phyloP scores from a whole-genome alignment of 2,113 vertebrate species.

The Trochalopteron elliotii region DNA sequence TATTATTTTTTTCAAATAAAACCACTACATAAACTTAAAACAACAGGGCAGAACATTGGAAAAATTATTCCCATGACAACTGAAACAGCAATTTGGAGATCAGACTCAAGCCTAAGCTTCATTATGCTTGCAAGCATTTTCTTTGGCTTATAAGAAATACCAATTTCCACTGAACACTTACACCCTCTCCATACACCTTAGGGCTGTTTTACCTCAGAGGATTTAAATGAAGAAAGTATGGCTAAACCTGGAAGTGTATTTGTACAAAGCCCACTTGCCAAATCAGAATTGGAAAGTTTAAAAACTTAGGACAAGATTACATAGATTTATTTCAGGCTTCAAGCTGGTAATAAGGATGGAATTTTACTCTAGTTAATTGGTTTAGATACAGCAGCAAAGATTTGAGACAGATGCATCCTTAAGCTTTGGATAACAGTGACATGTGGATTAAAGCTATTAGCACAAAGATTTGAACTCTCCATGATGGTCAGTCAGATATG shows the following conservation, averaged over 20 bases:
- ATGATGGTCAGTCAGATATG: not conserved
- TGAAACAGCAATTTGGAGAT: not conserved
- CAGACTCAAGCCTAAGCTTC: not conserved
- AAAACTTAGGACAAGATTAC: conserved; percentile 34
- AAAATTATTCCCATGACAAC: not conserved
- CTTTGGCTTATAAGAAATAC: not conserved
- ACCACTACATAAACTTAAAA: not conserved
- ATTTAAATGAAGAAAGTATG: not conserved
- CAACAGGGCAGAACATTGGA: not conserved
- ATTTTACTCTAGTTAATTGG: conserved; percentile 62
- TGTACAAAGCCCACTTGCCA: not conserved
- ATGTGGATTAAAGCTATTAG: not conserved
- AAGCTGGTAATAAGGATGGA: conserved; percentile 45
- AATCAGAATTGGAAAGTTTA: not conserved
- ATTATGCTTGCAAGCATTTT: not conserved
- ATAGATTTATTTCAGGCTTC: conserved; percentile 3
- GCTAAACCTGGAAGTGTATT: not conserved
- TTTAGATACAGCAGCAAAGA: conserved; percentile 50
- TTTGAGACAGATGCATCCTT: conserved; percentile 33
- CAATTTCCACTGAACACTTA: not conserved
- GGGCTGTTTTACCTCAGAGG: not conserved
- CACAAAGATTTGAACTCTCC: not conserved
- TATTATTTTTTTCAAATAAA: not conserved
- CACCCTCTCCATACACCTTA: not conserved
- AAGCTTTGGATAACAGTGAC: conserved; percentile 27